Evolutionary conservation across 53 echinoderm and acorn worm genomes (phyloP), one percentile per base, ranked within the genome.

Genomic region (Arbacia lixula): DNA sequence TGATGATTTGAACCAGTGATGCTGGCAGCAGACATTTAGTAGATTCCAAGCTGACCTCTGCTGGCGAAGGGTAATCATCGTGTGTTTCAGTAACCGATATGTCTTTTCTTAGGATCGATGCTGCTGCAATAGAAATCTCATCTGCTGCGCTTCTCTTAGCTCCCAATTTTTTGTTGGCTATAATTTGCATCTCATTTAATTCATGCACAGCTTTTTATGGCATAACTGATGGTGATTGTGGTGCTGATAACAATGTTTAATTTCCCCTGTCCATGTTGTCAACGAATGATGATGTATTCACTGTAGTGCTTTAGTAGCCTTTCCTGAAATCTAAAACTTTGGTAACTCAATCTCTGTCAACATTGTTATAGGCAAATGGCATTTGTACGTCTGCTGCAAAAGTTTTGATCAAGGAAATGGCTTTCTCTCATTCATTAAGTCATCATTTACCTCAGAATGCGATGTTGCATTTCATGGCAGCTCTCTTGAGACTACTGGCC

Each of bases 241-340:
- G 53, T 75, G 25, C 30, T 14, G 10, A 27, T 6, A 6, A 75
- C 54, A 16, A 75, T 75, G 36, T 75, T 34, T 21, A 54, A 34
- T 20, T 53, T 75, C 9, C 76, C 76, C 17, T 52, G 69, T 4
- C 69, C 69, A 39, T 35, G 19, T 36, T 39, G 41, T 17, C 39
- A 40, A 6, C 30, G 21, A 11, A 65, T 65, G 21, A 65, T 17
- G 4, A 69, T 69, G 12, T 69, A 3, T 11, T 69, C 42, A 3
- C 69, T 41, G 24, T 69, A 69, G 17, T 69, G 69, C 65, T 65
- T 31, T 19, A 65, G 5, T 8, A 65, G 29, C 24, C 39, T 69
- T 37, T 69, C 41, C 36, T 69, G 65, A 6, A 65, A 32, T 32
- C 19, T 65, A 32, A 28, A 65, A 32, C 6, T 32, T 19, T 27